Evolutionary conservation across 1,140 invertebrate genomes (phyloP), one percentile per base, ranked within the genome.

Genomic region (Orius laevigatus): DNA sequence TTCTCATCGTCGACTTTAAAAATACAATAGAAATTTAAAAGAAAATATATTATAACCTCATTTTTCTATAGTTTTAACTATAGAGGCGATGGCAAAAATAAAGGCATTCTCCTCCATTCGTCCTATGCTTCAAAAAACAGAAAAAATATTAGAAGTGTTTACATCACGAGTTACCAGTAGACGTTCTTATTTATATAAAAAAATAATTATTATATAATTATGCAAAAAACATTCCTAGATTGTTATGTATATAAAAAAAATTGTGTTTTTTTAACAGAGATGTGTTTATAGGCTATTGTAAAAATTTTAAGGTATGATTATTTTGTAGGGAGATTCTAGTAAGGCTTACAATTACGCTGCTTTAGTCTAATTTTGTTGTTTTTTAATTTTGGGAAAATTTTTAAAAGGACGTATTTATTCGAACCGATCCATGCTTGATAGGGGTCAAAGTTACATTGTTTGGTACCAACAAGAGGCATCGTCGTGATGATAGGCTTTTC

Each of bases 141-240:
- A 38, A 38, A n/a, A 38, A 12, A 38, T 16, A 38, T 16, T 16
- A n/a, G 36, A 49, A 52, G 47, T 53, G 36, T 47, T 56, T 55
- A 41, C 46, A 56, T 53, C 55, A 56, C 46, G 45, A 56, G 55
- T 56, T 56, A 55, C 52, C 55, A 53, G 52, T 56, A 56, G 55
- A 53, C 52, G 44, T 53, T 56, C 49, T 56, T 53, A 53, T 56
- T 53, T 51, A 48, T 53, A 53, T 39, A 48, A 46, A 52, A 34
- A 52, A 55, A 55, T 53, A 49, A 53, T 55, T 53, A 56, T 53
- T 51, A 53, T 53, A 53, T 53, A 51, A 53, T 51, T 51, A 53
- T 47, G 49, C 52, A 48, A 56, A 38, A 38, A 38, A 56, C 55
- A 56, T 56, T 56, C 55, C 55, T 56, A 56, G 52, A 56, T 56